Percentiles rank a stretch among this genome's conserved stretches.
Evolutionary conservation across 2,113 vertebrate genomes (phyloP).

Genomic region (Urocynchramus pylzowi): DNA sequence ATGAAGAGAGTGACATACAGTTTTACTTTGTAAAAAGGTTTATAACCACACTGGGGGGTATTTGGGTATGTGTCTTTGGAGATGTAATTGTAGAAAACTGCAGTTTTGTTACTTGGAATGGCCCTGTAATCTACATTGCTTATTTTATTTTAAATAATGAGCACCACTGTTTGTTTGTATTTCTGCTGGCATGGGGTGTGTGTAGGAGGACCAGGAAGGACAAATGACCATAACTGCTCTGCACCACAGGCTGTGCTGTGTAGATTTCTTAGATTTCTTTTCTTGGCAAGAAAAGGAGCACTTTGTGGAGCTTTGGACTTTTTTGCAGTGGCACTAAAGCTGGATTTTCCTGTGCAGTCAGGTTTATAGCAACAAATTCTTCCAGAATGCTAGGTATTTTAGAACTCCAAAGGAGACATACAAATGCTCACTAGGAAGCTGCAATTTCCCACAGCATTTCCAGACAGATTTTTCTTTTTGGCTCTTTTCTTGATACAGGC

Average conservation of each 20-base stretch:
- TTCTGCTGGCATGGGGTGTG: background rate
- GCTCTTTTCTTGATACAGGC: background rate
- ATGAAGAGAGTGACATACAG: too few species aligned
- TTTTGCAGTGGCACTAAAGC: background rate
- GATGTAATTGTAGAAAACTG: background rate
- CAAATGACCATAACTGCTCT: fast-evolving
- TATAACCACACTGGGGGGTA: background rate
- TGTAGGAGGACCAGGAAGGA: background rate
- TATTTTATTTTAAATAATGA: background rate
- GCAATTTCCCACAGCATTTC: background rate
- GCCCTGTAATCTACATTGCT: background rate
- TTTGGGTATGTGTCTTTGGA: background rate
- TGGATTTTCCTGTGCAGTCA: background rate
- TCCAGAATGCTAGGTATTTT: background rate
- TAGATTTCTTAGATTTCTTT: background rate
- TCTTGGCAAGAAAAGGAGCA: background rate
- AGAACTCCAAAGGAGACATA: background rate
- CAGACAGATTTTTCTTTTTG: background rate
- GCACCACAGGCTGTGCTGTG: background rate
- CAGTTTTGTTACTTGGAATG: background rate
- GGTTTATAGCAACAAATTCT: background rate
- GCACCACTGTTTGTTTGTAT: background rate
- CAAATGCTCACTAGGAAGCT: background rate
- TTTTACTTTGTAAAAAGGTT: background rate
- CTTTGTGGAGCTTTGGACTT: background rate